phyloP scores from a whole-genome alignment of 2,797 vertebrate species.

The Odontamblyopus rebecca region DNA sequence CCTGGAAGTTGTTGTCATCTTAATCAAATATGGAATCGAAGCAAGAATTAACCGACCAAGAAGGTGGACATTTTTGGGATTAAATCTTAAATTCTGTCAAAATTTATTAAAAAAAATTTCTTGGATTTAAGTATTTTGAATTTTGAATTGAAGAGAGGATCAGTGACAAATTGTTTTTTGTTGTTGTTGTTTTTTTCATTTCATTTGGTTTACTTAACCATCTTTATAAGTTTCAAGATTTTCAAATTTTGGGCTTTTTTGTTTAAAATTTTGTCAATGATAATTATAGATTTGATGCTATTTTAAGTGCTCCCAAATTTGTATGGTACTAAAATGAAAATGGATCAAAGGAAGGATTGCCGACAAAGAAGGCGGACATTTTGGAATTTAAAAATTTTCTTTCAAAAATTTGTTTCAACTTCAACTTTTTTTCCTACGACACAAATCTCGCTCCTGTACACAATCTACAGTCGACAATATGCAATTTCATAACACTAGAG shows the following conservation, averaged over 20 bases:
- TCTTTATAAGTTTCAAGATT: neutral
- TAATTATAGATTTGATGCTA: neutral
- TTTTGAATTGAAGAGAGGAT: no score
- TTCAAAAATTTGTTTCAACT: neutral
- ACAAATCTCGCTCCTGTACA: conserved; percentile 12
- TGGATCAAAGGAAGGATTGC: conserved; percentile 19
- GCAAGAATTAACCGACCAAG: neutral
- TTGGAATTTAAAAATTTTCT: conserved; percentile 7
- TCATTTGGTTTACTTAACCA: no score
- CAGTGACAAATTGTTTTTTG: neutral
- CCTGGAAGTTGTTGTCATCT: conserved; percentile 21
- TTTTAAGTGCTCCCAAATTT: no score
- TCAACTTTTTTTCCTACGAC: neutral
- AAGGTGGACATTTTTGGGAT: neutral
- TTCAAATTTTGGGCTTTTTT: neutral
- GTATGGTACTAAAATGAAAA: no score
- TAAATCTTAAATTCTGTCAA: no score
- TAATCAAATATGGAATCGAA: conserved; percentile 7
- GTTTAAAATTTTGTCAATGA: neutral
- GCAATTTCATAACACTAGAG: conserved; percentile 52
- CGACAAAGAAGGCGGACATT: conserved; percentile 24
- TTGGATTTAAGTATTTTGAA: no score
- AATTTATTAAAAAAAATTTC: no score
- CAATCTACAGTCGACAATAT: conserved; percentile 51
- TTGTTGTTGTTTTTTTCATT: neutral